Conservation (phyloP, 2,113 vertebrate species). For the Dasyornis broadbenti region DNA sequence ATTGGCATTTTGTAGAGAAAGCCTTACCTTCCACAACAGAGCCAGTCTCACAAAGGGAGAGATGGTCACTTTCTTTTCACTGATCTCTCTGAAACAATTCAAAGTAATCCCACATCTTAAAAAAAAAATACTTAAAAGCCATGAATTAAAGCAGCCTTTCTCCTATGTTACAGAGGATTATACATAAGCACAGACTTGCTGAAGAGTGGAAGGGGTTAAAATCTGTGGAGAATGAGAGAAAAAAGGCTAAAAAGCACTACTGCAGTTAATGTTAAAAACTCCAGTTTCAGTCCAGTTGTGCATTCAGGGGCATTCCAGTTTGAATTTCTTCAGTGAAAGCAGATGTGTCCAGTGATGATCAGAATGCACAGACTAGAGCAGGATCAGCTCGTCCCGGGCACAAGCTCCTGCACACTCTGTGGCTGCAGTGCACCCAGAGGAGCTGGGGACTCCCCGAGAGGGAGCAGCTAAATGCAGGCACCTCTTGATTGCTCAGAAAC, state of each 20-base stretch:
- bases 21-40: accelerated
- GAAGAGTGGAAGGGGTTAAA: not conserved
- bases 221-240: not conserved
- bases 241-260: not conserved
- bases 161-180: not conserved
- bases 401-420: not conserved
- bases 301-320: not conserved
- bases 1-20: not conserved
- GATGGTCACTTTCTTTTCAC: not conserved
- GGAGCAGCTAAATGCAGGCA: not conserved
- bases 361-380: not conserved
- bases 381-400: not conserved
- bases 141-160: not conserved
- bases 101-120: not conserved
- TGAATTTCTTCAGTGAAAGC: not conserved
- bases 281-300: not conserved
- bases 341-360: not conserved
- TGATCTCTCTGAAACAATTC: not conserved
- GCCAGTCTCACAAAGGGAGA: not conserved
- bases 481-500: not conserved
- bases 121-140: not conserved
- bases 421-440: not conserved
- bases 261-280: not conserved
- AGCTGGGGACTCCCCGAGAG: not conserved
- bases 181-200: not conserved